Conservation (phyloP, 2,797 vertebrate species). For the Poeciliopsis presidionis region DNA sequence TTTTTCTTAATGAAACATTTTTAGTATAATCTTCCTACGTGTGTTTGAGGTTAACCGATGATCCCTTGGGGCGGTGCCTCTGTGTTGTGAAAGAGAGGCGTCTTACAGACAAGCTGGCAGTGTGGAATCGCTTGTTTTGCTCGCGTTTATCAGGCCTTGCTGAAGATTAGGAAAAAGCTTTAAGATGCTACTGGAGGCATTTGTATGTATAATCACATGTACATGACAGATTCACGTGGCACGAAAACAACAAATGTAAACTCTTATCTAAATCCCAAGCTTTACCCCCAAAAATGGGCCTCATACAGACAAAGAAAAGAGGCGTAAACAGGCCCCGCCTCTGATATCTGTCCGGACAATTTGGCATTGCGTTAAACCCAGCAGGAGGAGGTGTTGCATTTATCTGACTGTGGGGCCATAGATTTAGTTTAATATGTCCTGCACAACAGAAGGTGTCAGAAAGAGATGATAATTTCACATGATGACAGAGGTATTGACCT, state of each 20-base stretch:
- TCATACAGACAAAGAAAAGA: constrained; percentile 32
- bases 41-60: constrained; percentile 61
- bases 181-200: constrained; percentile 54
- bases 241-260: constrained; percentile 42
- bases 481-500: constrained; percentile 42
- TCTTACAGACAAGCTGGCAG: constrained; percentile 73
- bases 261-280: constrained; percentile 49
- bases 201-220: constrained; percentile 33
- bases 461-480: constrained; percentile 48
- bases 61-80: constrained; percentile 46
- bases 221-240: constrained; percentile 32
- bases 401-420: constrained; percentile 13
- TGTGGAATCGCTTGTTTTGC: constrained; percentile 62
- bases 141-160: constrained; percentile 62
- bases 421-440: constrained; percentile 11
- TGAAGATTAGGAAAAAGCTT: constrained; percentile 65
- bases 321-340: constrained; percentile 7
- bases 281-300: constrained; percentile 46
- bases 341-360: neutral
- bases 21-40: constrained; percentile 70
- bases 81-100: constrained; percentile 44
- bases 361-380: constrained; percentile 4
- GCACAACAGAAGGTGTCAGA: constrained; percentile 30
- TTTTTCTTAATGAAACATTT: constrained; percentile 65
- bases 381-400: constrained; percentile 14